phyloP scores from a whole-genome alignment of 2,113 vertebrate species.

The Myocastor coypus region DNA sequence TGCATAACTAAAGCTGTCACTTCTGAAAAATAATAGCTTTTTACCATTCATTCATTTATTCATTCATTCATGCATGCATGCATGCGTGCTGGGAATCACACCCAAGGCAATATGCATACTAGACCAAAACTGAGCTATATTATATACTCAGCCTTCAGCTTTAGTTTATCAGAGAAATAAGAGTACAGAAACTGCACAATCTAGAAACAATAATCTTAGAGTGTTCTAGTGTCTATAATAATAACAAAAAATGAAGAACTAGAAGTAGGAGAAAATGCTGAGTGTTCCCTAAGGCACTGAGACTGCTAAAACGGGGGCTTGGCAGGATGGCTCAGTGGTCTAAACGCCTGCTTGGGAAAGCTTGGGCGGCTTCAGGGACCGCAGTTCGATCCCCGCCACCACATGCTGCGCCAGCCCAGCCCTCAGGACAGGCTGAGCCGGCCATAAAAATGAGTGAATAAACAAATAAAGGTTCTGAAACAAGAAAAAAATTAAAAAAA shows the following conservation, averaged over 20 bases:
- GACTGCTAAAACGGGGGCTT: too few relatives aligned
- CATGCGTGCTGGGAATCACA: background rate
- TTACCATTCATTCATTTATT: background rate
- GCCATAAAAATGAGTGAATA: too few relatives aligned
- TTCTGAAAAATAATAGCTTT: background rate
- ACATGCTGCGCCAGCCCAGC: too few relatives aligned
- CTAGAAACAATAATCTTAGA: background rate
- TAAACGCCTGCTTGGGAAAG: too few relatives aligned
- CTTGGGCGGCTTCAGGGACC: too few relatives aligned
- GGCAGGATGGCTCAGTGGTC: too few relatives aligned
- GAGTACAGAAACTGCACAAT: background rate
- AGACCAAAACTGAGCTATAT: background rate
- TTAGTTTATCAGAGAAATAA: slow-evolving; percentile 2
- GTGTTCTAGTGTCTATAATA: background rate
- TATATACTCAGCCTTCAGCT: background rate
- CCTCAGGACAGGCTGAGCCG: too few relatives aligned
- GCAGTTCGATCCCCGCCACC: too few relatives aligned
- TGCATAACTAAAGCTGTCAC: background rate
- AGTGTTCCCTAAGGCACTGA: background rate
- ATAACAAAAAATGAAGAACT: slow-evolving; percentile 36
- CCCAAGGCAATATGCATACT: background rate
- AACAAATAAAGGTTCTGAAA: too few relatives aligned
- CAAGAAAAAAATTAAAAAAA: too few relatives aligned
- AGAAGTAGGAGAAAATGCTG: background rate
- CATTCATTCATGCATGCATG: too few relatives aligned